Percentiles rank a stretch among this genome's conserved stretches.
phyloP scores from a whole-genome alignment of 2,888 invertebrate genomes.

The Camponotus fellah region DNA sequence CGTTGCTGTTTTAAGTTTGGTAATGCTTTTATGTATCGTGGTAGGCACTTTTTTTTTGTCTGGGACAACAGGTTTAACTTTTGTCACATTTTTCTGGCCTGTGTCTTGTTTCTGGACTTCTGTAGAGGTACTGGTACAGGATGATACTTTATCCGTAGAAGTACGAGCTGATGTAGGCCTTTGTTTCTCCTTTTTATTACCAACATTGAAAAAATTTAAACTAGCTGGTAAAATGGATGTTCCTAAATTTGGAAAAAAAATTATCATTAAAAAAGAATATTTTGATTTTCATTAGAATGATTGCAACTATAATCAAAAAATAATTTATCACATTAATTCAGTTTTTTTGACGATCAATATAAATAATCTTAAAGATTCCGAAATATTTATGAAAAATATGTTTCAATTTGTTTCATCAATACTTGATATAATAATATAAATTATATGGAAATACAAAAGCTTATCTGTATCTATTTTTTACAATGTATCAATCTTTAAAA shows the following conservation, averaged over 20 bases:
- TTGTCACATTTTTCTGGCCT: slow-evolving; percentile 76
- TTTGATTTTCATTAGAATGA: neutral
- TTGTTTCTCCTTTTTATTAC: slow-evolving; percentile 79
- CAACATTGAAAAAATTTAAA: slow-evolving; percentile 90
- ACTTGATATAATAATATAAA: neutral
- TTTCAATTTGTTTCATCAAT: neutral
- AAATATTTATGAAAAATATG: neutral
- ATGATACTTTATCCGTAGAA: slow-evolving; percentile 60
- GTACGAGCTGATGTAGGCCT: slow-evolving; percentile 69
- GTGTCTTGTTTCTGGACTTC: slow-evolving; percentile 69
- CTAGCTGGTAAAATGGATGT: slow-evolving; percentile 91
- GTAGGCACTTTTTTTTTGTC: slow-evolving; percentile 78
- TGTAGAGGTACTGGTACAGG: slow-evolving; percentile 51
- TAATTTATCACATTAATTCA: neutral
- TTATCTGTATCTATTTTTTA: neutral
- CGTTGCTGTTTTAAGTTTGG: slow-evolving; percentile 80
- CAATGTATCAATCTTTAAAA: neutral
- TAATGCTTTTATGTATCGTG: slow-evolving; percentile 75
- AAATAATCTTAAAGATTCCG: no score
- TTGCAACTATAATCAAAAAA: neutral
- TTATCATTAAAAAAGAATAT: neutral
- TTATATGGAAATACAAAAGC: neutral
- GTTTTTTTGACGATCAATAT: neutral
- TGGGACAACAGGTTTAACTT: slow-evolving; percentile 82
- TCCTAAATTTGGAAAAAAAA: slow-evolving; percentile 82